phyloP scores from a whole-genome alignment of 2,888 invertebrate species.

The Linnaemya vulpina region DNA sequence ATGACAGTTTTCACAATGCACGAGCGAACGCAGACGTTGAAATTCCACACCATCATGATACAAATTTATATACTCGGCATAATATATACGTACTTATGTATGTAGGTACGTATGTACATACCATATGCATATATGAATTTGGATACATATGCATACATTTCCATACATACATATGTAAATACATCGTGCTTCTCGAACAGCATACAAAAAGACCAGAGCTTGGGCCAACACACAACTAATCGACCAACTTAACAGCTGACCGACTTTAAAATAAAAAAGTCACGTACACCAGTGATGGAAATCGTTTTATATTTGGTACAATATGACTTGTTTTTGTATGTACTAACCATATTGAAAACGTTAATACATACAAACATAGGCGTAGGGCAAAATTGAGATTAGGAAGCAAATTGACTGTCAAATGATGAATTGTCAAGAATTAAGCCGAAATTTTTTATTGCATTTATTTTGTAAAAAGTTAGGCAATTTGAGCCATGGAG shows the following conservation, averaged over 20 bases:
- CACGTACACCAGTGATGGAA: too few species aligned
- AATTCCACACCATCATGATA: slow-evolving; percentile 26
- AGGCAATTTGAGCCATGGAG: too few species aligned
- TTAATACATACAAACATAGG: too few species aligned
- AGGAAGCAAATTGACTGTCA: too few species aligned
- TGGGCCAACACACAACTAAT: slow-evolving; percentile 40
- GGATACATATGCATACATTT: too few species aligned
- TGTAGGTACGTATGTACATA: neutral
- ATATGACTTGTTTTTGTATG: too few species aligned
- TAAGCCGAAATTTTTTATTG: too few species aligned
- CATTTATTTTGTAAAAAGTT: too few species aligned
- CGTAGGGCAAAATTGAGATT: too few species aligned
- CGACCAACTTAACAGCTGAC: slow-evolving; percentile 43
- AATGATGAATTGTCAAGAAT: too few species aligned
- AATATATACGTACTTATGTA: neutral
- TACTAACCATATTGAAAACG: too few species aligned
- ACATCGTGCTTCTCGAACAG: slow-evolving; percentile 30
- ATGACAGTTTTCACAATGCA: slow-evolving; percentile 71
- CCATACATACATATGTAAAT: neutral
- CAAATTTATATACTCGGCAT: neutral
- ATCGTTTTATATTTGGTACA: too few species aligned
- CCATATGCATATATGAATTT: neutral
- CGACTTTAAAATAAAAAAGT: slow-evolving; percentile 58
- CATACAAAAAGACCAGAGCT: slow-evolving; percentile 60
- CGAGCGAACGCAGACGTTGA: slow-evolving; percentile 61